Percentiles rank a stretch among this genome's conserved stretches.
phyloP scores from a whole-genome alignment of 2,888 invertebrate species.

The Cinara cedri region DNA sequence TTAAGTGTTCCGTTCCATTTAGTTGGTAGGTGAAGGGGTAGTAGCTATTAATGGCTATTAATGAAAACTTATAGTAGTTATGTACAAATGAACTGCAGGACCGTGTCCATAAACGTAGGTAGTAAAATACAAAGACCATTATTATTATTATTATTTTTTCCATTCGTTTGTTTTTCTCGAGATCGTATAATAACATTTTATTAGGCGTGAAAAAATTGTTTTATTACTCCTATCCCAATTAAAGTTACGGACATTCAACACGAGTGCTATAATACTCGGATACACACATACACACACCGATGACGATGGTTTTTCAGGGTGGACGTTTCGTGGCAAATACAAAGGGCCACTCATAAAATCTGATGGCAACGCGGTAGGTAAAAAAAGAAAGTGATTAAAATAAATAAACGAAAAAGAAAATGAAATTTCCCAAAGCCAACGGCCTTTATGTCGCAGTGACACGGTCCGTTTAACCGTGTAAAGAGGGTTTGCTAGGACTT shows the following conservation, averaged over 20 bases:
- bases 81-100: constrained; percentile 1
- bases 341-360: not conserved
- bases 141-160: constrained; percentile 13
- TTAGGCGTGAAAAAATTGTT: constrained; percentile 43
- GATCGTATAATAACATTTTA: constrained; percentile 14
- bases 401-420: constrained; percentile 43
- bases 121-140: constrained; percentile 3
- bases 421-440: constrained; percentile 26
- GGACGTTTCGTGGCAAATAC: not conserved
- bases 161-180: not conserved
- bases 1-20: constrained; percentile 25
- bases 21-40: not conserved
- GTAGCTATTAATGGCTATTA: not conserved
- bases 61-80: constrained; percentile 19
- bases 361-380: not conserved
- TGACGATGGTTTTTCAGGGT: not conserved
- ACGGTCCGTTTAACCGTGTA: constrained; percentile 53
- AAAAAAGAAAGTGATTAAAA: constrained; percentile 47
- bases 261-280: not conserved
- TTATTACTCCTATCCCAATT: constrained; percentile 18
- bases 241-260: not conserved
- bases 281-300: not conserved
- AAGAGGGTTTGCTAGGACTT: constrained; percentile 12
- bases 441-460: constrained; percentile 32
- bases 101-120: not conserved